Conservation (phyloP, 1,140 invertebrate species). For the Triops longicaudatus region DNA sequence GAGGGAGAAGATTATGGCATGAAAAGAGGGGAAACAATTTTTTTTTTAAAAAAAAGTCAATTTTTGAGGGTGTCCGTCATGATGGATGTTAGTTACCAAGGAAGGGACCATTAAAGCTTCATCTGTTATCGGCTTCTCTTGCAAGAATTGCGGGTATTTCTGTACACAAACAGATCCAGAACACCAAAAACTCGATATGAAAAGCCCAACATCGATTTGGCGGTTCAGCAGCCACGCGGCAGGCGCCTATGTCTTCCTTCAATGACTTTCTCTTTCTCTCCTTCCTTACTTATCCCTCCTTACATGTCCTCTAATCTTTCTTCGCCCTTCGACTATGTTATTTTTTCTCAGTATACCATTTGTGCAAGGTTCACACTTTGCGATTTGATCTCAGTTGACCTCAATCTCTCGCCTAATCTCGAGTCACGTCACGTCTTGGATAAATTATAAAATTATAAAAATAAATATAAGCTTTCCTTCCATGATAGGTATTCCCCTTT, state of each 20-base stretch:
- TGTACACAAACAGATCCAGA: neutral
- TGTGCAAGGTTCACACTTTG: too few species aligned
- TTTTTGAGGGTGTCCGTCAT: neutral
- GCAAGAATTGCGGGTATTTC: neutral
- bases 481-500: too few species aligned
- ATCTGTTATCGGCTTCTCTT: neutral
- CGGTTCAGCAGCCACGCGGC: neutral
- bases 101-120: neutral
- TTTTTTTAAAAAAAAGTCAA: too few species aligned
- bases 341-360: too few species aligned
- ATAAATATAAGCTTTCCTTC: too few species aligned
- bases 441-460: too few species aligned
- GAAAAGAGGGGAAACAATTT: too few species aligned
- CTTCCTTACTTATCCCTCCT: neutral
- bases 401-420: too few species aligned
- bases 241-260: neutral
- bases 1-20: too few species aligned
- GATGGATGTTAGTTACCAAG: neutral
- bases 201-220: neutral
- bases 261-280: neutral
- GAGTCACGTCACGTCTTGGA: too few species aligned
- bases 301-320: neutral
- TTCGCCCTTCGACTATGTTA: too few species aligned
- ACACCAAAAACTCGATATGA: neutral
- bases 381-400: too few species aligned